Percentiles rank a stretch among this genome's conserved stretches.
These are phyloP conservation scores for Caenorhabditis sp. DNA, from an alignment of 2,888 invertebrate species.

Conservation along the genomic window DNA sequence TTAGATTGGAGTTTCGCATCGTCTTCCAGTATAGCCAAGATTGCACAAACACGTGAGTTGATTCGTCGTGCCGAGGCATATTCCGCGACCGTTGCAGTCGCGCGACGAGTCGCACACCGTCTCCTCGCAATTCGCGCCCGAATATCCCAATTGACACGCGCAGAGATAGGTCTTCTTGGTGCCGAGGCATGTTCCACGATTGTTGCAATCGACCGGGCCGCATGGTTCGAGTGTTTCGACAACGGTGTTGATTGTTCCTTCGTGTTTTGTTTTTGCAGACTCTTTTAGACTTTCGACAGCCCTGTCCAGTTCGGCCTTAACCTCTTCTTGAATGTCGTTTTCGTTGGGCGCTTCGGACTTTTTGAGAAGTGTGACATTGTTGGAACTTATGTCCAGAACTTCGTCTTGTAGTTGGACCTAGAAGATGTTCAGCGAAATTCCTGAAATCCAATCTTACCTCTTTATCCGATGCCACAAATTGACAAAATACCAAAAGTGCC, in stretches of 20 bases:
- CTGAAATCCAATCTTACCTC: no score
- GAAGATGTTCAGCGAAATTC: no score
- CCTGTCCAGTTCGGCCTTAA: conserved; percentile 38
- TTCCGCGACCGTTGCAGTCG: conserved; percentile 66
- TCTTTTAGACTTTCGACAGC: conserved; percentile 37
- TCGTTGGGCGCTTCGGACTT: no score
- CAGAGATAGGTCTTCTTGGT: conserved; percentile 58
- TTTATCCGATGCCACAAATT: no score
- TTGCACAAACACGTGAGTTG: conserved; percentile 61
- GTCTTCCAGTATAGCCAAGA: conserved; percentile 54
- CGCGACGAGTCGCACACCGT: conserved; percentile 60
- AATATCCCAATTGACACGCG: conserved; percentile 61
- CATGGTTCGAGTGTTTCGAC: conserved; percentile 26
- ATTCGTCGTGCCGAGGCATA: conserved; percentile 61
- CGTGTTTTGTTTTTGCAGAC: conserved; percentile 22
- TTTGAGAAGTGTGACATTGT: no score
- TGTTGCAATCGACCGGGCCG: conserved; percentile 55
- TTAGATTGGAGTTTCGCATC: conserved; percentile 53
- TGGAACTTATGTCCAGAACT: no score
- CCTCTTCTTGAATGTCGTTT: conserved; percentile 33
- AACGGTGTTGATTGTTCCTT: conserved; percentile 12
- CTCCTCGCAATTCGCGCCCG: conserved; percentile 64
- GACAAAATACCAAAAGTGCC: no score
- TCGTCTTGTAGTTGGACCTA: no score
- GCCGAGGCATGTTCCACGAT: conserved; percentile 63